Evolutionary conservation across 2,888 invertebrate species (phyloP), one percentile per base, ranked within the genome.

Genomic region (Philereme transversata): DNA sequence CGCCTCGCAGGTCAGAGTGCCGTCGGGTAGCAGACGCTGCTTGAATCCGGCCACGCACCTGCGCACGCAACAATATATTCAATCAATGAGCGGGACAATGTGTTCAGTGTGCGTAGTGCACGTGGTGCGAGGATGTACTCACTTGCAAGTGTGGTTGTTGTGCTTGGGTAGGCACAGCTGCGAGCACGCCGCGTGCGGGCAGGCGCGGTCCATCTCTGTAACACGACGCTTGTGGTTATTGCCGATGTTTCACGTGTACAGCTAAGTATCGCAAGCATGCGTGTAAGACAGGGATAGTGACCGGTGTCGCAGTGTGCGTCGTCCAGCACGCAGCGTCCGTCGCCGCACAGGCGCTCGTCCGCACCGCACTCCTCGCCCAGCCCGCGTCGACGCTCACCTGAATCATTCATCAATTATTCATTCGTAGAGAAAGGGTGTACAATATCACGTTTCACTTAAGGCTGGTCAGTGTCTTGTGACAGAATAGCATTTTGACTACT

Each of bases 111-210:
- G n/a, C n/a, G n/a, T n/a, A n/a, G n/a, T n/a, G 22, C 22, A 3
- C 22, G 22, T 2, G 22, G 22, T 22, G 22, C 22, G 22, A 3
- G 4, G 22, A 40, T 9, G 40, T 34, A 79, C 88, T 81, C 65
- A 90, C 90, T 90, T 90, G 90, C 91, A 91, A 10, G 83, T 84
- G 76, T 84, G 78, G 76, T 83, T 83, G 78, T 72, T 74, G 59
- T 83, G 85, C 60, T 91, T 91, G 58, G 71, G 93, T 90, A 95
- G 93, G 77, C 97, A 97, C 56, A 95, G 89, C 83, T 97, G 97
- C 22, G 97, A 95, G 79, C 97, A 97, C 4, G 94, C 92, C 50
- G 95, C 94, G 93, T 96, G 96, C 56, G 93, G 87, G 80, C 96
- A 96, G 8, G 73, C 72, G 40, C 71, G 52, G 41, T 79, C 79